Evolutionary conservation across 2,888 invertebrate species (phyloP), one percentile per base, ranked within the genome.

Genomic region (Coecobrya sp.): DNA sequence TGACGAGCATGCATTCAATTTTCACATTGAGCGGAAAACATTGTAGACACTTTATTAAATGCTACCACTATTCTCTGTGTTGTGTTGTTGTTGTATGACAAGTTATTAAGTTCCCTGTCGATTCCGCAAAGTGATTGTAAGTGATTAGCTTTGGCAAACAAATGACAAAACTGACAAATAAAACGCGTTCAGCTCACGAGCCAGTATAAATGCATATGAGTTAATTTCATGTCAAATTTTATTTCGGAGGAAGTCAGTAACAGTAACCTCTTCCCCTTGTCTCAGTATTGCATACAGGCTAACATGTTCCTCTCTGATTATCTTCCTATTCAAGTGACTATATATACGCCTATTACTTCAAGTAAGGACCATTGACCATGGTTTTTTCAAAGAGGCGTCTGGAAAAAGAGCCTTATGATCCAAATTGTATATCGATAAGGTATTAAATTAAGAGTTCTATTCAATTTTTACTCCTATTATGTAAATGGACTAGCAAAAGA

Each of bases 91-190:
- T 86, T 68, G 45, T 91, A 86, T 89, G 92, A 92, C 92, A 92
- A 89, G 89, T 89, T 88, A 92, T 89, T 92, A 88, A 88, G 76
- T 92, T 87, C 42, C 36, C 81, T 85, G 89, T 79, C 85, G 89
- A 86, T 79, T 85, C 76, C 76, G 25, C 59, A 85, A 85, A 89
- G 81, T 92, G 89, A 89, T 89, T 92, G 89, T 89, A 89, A 85
- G 92, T 89, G 88, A 92, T 92, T 92, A 92, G 89, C 89, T 92
- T 92, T 70, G 85, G 68, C 65, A 89, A 92, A 73, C 85, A 84
- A 92, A 92, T 92, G 91, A 87, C 87, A 87, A 87, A 91, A 62
- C 52, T 88, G 92, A 88, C 84, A 92, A 92, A 92, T 87, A 87
- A 91, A 91, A 91, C 68, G 62, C 79, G 81, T 27, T 55, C 89